Percentiles rank a stretch among this genome's conserved stretches.
phyloP scores from a whole-genome alignment of 2,888 invertebrate species.

The Rapana venosa region DNA sequence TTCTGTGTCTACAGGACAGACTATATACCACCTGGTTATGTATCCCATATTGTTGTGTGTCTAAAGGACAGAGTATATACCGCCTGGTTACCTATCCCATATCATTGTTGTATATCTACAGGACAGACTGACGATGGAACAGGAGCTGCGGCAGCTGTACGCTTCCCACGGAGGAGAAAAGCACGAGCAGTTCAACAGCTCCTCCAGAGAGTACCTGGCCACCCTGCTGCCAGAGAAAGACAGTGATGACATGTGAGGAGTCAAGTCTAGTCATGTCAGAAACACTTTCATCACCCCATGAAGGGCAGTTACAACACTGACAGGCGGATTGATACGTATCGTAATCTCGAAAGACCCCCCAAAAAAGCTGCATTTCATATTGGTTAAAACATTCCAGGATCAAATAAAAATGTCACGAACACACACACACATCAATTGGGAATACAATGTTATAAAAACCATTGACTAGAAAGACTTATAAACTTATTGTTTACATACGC shows the following conservation, averaged over 20 bases:
- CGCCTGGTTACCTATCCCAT: neutral
- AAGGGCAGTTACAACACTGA: too few species aligned
- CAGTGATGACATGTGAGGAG: slow-evolving; percentile 26
- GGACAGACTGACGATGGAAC: slow-evolving; percentile 4
- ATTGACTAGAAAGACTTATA: too few species aligned
- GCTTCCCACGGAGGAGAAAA: slow-evolving; percentile 18
- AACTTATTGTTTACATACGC: too few species aligned
- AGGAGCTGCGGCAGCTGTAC: slow-evolving; percentile 32
- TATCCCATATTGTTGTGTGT: neutral
- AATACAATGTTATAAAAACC: too few species aligned
- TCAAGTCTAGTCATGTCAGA: too few species aligned
- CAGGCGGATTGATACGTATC: too few species aligned
- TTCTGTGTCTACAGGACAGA: neutral
- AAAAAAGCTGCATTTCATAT: too few species aligned
- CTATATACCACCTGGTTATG: neutral
- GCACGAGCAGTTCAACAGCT: slow-evolving; percentile 23
- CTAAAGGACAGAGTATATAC: neutral
- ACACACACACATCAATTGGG: too few species aligned
- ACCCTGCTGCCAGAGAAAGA: slow-evolving; percentile 14
- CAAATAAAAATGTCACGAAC: too few species aligned
- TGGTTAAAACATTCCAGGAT: too few species aligned
- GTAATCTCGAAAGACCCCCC: too few species aligned
- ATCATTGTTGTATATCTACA: neutral
- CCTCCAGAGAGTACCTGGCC: neutral
- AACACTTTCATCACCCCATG: too few species aligned